These are phyloP conservation scores for Hydropsyche betteni DNA, from an alignment of 2,888 invertebrate species.

Conservation along the genomic window DNA sequence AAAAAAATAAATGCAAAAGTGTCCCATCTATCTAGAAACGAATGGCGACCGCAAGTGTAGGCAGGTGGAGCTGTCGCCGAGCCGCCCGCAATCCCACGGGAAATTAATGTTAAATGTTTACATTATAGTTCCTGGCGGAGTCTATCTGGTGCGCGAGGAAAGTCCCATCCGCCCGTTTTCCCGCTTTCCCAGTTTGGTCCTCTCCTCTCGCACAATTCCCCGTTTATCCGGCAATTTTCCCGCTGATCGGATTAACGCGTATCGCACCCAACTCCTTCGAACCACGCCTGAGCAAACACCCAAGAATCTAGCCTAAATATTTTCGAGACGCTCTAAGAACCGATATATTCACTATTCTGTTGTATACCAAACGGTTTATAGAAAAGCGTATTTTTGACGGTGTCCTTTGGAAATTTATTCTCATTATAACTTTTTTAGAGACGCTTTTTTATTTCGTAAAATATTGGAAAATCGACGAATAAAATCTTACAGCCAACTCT, in stretches of 20 bases:
- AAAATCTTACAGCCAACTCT: no score
- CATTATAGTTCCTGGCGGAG: conserved; percentile 33
- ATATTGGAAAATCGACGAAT: no score
- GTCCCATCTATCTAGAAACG: no score
- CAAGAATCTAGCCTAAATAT: background rate
- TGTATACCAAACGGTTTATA: no score
- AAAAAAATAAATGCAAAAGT: no score
- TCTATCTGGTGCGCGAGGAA: conserved; percentile 7
- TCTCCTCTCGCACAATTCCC: conserved; percentile 17
- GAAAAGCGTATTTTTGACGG: no score
- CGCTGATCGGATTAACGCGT: conserved; percentile 30
- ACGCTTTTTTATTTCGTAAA: no score
- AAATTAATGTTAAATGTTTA: conserved; percentile 43
- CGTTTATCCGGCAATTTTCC: conserved; percentile 29
- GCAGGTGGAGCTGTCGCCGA: conserved; percentile 40
- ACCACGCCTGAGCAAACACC: conserved; percentile 21
- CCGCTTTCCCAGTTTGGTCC: background rate
- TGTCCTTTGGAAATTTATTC: no score
- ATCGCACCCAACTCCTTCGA: background rate
- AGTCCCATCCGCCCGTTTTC: conserved; percentile 10
- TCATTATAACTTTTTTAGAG: no score
- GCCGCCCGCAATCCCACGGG: conserved; percentile 39
- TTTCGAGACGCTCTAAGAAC: background rate
- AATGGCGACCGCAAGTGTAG: background rate
- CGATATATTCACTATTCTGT: background rate